A percentile compares a stretch with the other conserved stretches of the same genome.
Conservation (phyloP, 2,797 vertebrate genomes). For the Synanceia verrucosa region DNA sequence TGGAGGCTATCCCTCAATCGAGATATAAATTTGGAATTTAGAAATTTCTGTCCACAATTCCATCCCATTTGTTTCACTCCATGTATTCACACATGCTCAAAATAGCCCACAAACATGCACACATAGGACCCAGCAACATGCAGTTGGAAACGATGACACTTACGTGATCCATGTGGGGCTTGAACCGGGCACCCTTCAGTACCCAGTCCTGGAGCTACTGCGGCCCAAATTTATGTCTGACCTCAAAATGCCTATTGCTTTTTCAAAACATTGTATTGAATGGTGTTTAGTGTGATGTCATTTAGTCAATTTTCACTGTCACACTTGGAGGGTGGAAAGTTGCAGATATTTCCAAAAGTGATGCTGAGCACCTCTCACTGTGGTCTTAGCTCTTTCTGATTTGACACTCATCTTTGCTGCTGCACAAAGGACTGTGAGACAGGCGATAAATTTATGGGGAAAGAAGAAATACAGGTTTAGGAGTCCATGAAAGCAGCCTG, state of each 20-base stretch:
- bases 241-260: background rate
- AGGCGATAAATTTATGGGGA: constrained; percentile 71
- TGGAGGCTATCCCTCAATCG: background rate
- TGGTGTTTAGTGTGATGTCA: constrained; percentile 27
- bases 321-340: constrained; percentile 44
- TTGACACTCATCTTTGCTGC: constrained; percentile 69
- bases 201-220: background rate
- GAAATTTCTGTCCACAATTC: too few relatives aligned
- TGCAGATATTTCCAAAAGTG: constrained; percentile 52
- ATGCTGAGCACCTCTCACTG: constrained; percentile 55
- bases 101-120: background rate
- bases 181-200: background rate
- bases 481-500: constrained; percentile 73
- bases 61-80: too few relatives aligned
- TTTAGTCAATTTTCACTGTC: constrained; percentile 42
- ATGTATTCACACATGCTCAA: background rate
- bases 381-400: constrained; percentile 69
- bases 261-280: constrained; percentile 3
- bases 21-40: background rate
- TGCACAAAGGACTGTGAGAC: constrained; percentile 70
- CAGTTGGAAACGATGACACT: too few relatives aligned
- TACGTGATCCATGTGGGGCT: background rate
- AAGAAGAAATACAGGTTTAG: constrained; percentile 77
- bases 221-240: background rate
- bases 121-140: background rate